phyloP scores from a whole-genome alignment of 1,140 invertebrate genomes.

The Papilio dardanus region DNA sequence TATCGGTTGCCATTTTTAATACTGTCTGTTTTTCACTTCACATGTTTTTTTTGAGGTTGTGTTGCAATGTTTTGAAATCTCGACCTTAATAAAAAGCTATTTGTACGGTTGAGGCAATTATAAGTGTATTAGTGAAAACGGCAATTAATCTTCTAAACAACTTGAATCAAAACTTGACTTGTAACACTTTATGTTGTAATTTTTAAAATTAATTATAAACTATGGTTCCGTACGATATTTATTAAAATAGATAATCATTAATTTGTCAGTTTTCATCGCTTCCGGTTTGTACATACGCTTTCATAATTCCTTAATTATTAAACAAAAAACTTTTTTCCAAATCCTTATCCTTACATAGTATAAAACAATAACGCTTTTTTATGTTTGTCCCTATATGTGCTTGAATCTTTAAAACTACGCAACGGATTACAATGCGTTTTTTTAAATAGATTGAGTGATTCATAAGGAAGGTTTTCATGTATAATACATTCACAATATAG shows the following conservation, averaged over 20 bases:
- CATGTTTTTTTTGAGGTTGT: conserved; percentile 17
- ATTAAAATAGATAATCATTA: neutral
- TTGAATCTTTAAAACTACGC: too few relatives aligned
- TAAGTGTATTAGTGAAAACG: conserved; percentile 37
- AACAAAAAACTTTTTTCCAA: neutral
- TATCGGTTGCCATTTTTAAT: conserved; percentile 46
- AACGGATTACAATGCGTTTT: too few relatives aligned
- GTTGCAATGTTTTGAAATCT: neutral
- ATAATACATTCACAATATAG: too few relatives aligned
- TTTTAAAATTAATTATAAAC: neutral
- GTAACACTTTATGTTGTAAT: neutral
- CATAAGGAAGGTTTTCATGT: too few relatives aligned
- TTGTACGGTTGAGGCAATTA: conserved; percentile 22
- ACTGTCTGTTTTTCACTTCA: neutral
- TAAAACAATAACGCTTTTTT: too few relatives aligned
- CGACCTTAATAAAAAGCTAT: conserved; percentile 9
- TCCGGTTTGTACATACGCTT: neutral
- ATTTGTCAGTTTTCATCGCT: neutral
- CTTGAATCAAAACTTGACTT: conserved; percentile 31
- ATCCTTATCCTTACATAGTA: too few relatives aligned
- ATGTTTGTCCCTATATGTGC: too few relatives aligned
- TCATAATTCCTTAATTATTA: neutral
- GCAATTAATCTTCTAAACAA: conserved; percentile 35
- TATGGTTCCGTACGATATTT: neutral
- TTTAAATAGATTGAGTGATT: too few relatives aligned